These are phyloP conservation scores for Dissostichus mawsoni DNA, from an alignment of 2,113 vertebrate genomes.

Conservation along the genomic window DNA sequence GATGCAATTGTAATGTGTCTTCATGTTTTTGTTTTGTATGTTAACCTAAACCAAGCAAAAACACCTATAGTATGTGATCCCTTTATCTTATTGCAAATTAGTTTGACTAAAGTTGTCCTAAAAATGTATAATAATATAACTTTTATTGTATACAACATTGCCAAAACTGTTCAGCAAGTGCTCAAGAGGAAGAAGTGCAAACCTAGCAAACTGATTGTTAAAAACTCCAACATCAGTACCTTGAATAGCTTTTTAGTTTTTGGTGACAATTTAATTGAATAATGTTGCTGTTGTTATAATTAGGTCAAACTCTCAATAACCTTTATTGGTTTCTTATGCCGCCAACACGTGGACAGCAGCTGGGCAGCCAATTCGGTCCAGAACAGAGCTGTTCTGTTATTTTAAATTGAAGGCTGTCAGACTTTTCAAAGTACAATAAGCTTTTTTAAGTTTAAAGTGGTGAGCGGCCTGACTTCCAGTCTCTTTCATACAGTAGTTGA, in stretches of 20 bases:
- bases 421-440: neutral
- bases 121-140: neutral
- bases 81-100: neutral
- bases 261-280: neutral
- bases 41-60: neutral
- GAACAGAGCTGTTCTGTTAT: neutral
- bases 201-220: neutral
- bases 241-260: neutral
- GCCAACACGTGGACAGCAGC: too few relatives aligned
- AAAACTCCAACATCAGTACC: neutral
- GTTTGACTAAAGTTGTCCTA: neutral
- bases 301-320: too few relatives aligned
- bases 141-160: neutral
- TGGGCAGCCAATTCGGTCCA: too few relatives aligned
- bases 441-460: neutral
- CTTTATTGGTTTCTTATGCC: too few relatives aligned
- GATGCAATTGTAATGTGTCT: neutral
- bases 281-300: neutral
- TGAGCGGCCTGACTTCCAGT: neutral
- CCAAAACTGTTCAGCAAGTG: neutral
- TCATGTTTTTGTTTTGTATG: neutral
- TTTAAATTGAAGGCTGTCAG: too few relatives aligned
- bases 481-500: neutral
- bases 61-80: neutral
- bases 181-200: neutral